A percentile compares a stretch with the other conserved stretches of the same genome.
phyloP scores from a whole-genome alignment of 2,797 vertebrate genomes.

The Acomys russatus region DNA sequence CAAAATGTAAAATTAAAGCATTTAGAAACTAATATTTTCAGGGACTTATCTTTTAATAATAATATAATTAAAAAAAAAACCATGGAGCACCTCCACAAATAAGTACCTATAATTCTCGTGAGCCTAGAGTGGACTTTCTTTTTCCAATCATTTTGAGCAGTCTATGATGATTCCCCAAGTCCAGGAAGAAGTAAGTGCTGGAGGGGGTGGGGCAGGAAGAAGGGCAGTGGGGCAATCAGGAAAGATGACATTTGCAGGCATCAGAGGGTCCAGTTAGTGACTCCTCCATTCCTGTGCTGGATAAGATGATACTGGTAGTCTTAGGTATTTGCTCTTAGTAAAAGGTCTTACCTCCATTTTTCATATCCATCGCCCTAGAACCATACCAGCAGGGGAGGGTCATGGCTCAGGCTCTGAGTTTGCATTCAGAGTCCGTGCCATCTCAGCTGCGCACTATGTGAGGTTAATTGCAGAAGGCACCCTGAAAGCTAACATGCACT shows the following conservation, averaged over 20 bases:
- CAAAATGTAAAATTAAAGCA: conserved; percentile 61
- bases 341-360: conserved; percentile 43
- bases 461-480: not conserved
- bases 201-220: not conserved
- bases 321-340: not conserved
- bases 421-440: not conserved
- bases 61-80: conserved; percentile 30
- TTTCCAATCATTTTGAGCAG: conserved; percentile 39
- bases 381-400: not conserved
- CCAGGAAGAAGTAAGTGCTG: not conserved
- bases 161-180: conserved; percentile 47
- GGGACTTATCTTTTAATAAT: conserved; percentile 52
- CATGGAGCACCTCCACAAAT: conserved; percentile 27
- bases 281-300: not conserved
- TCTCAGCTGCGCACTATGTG: not conserved
- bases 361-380: not conserved
- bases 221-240: not conserved
- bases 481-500: not conserved
- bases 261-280: not conserved
- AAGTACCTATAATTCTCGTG: conserved; percentile 30
- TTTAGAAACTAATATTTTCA: conserved; percentile 49
- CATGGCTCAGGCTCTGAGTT: not conserved
- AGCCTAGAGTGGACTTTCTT: conserved; percentile 43
- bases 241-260: not conserved
- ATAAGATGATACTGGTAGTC: not conserved